Evolutionary conservation across 2,113 vertebrate genomes (phyloP).

Genomic region (Coracopsis vasa): DNA sequence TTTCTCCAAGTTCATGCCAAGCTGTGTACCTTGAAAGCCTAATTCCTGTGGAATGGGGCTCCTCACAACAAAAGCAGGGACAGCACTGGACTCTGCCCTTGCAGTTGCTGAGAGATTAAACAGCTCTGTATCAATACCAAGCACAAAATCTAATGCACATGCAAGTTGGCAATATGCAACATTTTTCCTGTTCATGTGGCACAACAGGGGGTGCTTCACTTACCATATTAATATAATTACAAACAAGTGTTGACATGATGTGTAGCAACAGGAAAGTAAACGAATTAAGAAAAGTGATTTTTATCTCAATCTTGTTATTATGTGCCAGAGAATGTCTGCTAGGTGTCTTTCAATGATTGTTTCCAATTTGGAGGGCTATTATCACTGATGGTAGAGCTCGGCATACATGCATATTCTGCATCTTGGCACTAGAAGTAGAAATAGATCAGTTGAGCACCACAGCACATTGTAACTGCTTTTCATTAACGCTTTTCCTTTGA

Average conservation of each 20-base stretch:
- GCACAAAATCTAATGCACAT: background rate
- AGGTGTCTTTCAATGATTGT: background rate
- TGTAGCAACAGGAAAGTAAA: conserved; percentile 23
- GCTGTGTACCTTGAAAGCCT: background rate
- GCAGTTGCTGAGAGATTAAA: background rate
- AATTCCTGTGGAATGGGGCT: background rate
- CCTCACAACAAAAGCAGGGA: background rate
- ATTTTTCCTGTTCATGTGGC: background rate
- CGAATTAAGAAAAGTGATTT: conserved; percentile 15
- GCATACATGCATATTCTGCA: background rate
- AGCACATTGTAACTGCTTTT: background rate
- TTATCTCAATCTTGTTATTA: conserved; percentile 25
- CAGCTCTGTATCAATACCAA: background rate
- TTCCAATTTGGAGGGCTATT: conserved; percentile 9
- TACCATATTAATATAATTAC: conserved; percentile 6
- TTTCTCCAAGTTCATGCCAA: background rate
- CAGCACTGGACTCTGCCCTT: accelerated
- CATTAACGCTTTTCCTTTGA: background rate
- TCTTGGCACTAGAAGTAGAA: background rate
- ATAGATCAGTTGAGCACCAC: background rate
- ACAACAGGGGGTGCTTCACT: background rate
- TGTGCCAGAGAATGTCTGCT: background rate
- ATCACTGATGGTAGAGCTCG: background rate
- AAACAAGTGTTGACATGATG: background rate
- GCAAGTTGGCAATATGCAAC: background rate